Percentiles rank a stretch among this genome's conserved stretches.
Evolutionary conservation across 1,140 invertebrate species (phyloP).

Genomic region (Scaptodrosophila lebanonensis): DNA sequence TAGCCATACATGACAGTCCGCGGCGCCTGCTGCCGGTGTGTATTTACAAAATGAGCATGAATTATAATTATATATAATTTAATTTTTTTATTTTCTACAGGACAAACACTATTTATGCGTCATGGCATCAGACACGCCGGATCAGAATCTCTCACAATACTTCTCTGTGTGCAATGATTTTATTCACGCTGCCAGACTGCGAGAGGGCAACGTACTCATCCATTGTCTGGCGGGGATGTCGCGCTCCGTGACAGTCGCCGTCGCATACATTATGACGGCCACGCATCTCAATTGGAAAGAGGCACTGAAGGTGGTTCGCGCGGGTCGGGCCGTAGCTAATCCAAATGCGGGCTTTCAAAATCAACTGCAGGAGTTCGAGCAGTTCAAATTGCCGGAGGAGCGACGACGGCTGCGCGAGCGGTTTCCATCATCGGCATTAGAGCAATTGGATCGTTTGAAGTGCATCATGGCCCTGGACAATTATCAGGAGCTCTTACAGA

Average conservation of each 20-base stretch:
- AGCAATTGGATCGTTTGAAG: constrained; percentile 85
- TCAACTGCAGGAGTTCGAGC: constrained; percentile 95
- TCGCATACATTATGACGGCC: constrained; percentile 91
- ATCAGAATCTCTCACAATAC: constrained; percentile 95
- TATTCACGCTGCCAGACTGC: constrained; percentile 92
- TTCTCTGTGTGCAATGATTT: constrained; percentile 97
- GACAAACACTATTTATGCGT: constrained; percentile 97
- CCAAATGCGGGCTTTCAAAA: constrained; percentile 97
- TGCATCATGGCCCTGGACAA: constrained; percentile 87
- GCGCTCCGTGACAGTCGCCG: constrained; percentile 94
- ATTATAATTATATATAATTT: neutral
- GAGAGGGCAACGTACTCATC: constrained; percentile 94
- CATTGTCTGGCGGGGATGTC: constrained; percentile 98
- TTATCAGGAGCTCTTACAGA: constrained; percentile 87
- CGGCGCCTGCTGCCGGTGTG: constrained; percentile 89
- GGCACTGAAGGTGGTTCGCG: constrained; percentile 93
- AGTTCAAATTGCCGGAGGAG: constrained; percentile 88
- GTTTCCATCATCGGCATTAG: constrained; percentile 87
- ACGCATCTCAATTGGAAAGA: constrained; percentile 95
- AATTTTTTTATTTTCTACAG: constrained; percentile 79
- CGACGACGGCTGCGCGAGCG: constrained; percentile 88
- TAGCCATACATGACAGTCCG: constrained; percentile 96
- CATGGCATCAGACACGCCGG: constrained; percentile 92
- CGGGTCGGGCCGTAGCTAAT: constrained; percentile 93
- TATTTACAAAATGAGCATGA: neutral